Conservation (phyloP, 1,140 invertebrate species). For the Drosophila micromelanica region DNA sequence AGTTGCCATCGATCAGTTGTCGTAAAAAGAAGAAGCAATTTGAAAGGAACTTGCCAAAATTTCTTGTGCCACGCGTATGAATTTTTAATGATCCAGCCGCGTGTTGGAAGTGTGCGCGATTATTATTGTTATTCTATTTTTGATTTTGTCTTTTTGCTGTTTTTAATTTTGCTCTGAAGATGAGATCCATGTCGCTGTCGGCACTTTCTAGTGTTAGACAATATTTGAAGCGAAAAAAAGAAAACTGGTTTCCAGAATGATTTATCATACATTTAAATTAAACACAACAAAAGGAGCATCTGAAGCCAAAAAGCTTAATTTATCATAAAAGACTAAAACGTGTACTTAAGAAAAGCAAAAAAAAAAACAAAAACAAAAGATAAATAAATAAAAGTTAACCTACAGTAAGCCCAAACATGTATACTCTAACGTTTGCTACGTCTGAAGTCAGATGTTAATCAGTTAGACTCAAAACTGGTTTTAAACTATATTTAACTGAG, state of each 20-base stretch:
- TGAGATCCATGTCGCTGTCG: conserved; percentile 62
- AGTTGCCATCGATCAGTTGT: too few species aligned
- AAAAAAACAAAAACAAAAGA: conserved; percentile 7
- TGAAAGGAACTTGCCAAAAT: conserved; percentile 63
- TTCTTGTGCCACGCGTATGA: conserved; percentile 75
- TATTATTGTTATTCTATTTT: conserved; percentile 50
- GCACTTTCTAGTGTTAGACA: conserved; percentile 71
- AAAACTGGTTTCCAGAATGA: conserved; percentile 76
- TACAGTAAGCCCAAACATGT: conserved; percentile 11
- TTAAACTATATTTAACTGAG: too few species aligned
- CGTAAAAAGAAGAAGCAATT: conserved; percentile 3
- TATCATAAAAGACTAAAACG: conserved; percentile 80
- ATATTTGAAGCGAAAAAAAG: conserved; percentile 52
- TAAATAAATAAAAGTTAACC: neutral
- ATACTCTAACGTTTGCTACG: conserved; percentile 26
- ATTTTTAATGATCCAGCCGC: conserved; percentile 69
- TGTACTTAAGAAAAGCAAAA: conserved; percentile 62
- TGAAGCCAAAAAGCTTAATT: conserved; percentile 72
- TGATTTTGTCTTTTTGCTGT: conserved; percentile 45
- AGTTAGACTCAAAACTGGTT: neutral
- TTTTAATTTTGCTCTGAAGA: conserved; percentile 34
- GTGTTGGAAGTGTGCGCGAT: conserved; percentile 73
- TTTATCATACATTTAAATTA: conserved; percentile 81
- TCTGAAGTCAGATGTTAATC: conserved; percentile 4
- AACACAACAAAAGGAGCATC: conserved; percentile 68